These are phyloP conservation scores for Ostrea denselamellosa DNA, from an alignment of 1,140 invertebrate genomes.

Conservation along the genomic window DNA sequence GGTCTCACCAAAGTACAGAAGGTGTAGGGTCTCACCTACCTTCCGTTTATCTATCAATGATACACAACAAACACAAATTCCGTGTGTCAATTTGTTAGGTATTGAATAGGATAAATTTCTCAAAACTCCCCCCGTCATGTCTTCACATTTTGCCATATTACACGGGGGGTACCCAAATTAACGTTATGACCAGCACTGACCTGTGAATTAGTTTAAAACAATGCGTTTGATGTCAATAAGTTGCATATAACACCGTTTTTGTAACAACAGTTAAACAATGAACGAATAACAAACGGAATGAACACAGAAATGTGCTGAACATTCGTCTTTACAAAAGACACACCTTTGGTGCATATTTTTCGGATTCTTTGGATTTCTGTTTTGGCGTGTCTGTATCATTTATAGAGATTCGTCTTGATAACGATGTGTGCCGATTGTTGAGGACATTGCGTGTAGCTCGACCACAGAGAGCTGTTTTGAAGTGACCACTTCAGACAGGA, in stretches of 20 bases:
- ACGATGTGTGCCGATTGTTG: neutral
- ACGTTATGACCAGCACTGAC: neutral
- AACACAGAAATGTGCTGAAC: neutral
- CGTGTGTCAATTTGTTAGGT: neutral
- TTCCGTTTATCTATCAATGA: too few relatives aligned
- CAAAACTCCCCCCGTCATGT: neutral
- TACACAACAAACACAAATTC: too few relatives aligned
- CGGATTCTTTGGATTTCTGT: slow-evolving; percentile 22
- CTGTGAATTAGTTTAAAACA: neutral
- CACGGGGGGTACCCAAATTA: neutral
- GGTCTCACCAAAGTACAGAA: too few relatives aligned
- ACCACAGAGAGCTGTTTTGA: neutral
- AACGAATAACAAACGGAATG: slow-evolving; percentile 3
- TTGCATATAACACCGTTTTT: slow-evolving; percentile 21
- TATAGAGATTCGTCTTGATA: neutral
- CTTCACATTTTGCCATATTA: neutral
- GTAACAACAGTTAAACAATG: neutral
- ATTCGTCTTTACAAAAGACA: neutral
- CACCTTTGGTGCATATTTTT: neutral
- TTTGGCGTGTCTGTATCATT: neutral
- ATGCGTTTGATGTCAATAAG: neutral
- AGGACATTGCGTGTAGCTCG: neutral
- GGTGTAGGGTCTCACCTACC: too few relatives aligned
- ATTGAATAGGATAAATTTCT: neutral
- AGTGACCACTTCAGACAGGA: neutral